Evolutionary conservation across 2,797 vertebrate species (phyloP).

Genomic region (Morelia viridis): DNA sequence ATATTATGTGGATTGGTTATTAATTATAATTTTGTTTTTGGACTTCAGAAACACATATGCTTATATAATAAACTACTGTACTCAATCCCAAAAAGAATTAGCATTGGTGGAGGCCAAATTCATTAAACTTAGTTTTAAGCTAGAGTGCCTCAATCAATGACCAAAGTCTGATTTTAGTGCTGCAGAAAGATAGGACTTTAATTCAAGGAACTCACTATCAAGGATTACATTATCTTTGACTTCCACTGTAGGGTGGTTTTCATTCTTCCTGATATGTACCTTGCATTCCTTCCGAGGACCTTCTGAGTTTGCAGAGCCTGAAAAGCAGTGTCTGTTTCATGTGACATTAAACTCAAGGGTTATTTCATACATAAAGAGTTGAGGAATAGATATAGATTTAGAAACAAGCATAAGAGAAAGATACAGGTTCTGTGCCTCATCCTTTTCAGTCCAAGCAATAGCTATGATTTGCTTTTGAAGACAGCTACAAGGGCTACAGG

Average conservation of each 20-base stretch:
- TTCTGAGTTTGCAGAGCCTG: constrained; percentile 30
- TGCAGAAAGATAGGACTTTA: constrained; percentile 32
- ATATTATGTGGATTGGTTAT: background rate
- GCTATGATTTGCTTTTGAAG: background rate
- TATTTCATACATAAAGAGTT: constrained; percentile 31
- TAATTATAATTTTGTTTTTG: background rate
- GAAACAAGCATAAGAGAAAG: constrained; percentile 29
- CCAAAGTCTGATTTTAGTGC: constrained; percentile 17
- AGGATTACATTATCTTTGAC: constrained; percentile 42
- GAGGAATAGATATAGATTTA: background rate
- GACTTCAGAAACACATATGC: background rate
- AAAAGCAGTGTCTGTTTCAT: constrained; percentile 49
- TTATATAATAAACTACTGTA: background rate
- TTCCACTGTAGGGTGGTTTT: constrained; percentile 44
- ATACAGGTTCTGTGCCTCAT: constrained; percentile 6
- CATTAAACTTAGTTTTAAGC: background rate
- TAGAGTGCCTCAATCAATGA: constrained; percentile 34
- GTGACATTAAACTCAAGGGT: constrained; percentile 29
- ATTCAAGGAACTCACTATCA: constrained; percentile 38
- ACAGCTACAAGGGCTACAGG: background rate
- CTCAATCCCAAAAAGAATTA: background rate
- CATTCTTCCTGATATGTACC: constrained; percentile 30
- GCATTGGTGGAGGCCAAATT: background rate
- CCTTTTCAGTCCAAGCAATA: constrained; percentile 8
- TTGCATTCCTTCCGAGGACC: constrained; percentile 28